A percentile compares a stretch with the other conserved stretches of the same genome.
Conservation (phyloP, 64 coral and sea anemone species). For the Montipora foliosa region DNA sequence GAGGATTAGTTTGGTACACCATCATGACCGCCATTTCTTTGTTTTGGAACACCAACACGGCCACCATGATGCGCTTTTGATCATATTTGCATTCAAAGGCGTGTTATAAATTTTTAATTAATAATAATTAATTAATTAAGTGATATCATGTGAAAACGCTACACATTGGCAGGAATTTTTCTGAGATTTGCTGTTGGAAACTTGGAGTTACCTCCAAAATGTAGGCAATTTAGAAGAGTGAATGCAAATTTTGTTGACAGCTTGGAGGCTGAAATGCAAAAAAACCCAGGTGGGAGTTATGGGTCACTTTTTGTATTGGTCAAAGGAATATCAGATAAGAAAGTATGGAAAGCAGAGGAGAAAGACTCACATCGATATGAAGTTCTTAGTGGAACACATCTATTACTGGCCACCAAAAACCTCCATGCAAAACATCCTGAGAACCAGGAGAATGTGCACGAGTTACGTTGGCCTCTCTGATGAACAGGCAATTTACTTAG, state of each 20-base stretch:
- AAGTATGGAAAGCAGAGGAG: neutral
- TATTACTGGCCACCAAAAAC: constrained; percentile 1
- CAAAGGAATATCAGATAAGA: constrained; percentile 1
- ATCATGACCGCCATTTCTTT: too few species aligned
- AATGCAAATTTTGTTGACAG: neutral
- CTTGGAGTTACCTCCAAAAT: neutral
- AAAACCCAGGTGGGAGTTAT: constrained; percentile 10
- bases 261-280: neutral
- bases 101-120: too few species aligned
- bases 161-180: neutral
- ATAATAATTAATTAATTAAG: too few species aligned
- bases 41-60: too few species aligned
- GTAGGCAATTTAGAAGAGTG: neutral
- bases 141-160: too few species aligned
- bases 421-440: constrained; percentile 10
- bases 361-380: neutral
- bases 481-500: constrained; percentile 9
- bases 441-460: constrained; percentile 9
- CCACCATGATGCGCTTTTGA: too few species aligned
- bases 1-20: too few species aligned
- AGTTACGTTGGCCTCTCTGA: neutral
- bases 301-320: constrained; percentile 5
- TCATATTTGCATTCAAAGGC: too few species aligned
- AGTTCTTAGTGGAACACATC: constrained; percentile 3
- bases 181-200: neutral